phyloP scores from a whole-genome alignment of 2,888 invertebrate species.

The Eurois occulta region DNA sequence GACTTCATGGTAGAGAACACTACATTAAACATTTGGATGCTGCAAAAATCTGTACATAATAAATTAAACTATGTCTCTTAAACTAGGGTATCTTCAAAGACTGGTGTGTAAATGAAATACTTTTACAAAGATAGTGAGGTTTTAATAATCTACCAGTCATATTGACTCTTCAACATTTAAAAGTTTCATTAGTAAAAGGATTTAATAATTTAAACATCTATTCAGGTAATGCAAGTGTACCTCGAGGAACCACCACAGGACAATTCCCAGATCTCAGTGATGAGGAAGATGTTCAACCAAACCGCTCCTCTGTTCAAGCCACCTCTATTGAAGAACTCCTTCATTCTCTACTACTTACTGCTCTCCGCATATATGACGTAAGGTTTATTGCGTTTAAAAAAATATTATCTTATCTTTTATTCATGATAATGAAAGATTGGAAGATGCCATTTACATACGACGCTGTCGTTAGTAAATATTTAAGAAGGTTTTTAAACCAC shows the following conservation, averaged over 20 bases:
- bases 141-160: background rate
- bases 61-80: too few species aligned
- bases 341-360: constrained; percentile 81
- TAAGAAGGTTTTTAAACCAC: background rate
- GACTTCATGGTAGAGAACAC: too few species aligned
- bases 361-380: constrained; percentile 85
- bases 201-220: constrained; percentile 3
- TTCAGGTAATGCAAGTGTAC: constrained; percentile 75
- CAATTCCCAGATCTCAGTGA: constrained; percentile 66
- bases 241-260: constrained; percentile 72
- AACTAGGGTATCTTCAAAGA: too few species aligned
- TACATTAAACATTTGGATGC: too few species aligned
- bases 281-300: constrained; percentile 82
- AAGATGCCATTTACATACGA: background rate
- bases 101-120: too few species aligned
- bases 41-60: too few species aligned
- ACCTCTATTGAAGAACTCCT: constrained; percentile 80
- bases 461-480: background rate
- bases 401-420: background rate
- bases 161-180: background rate
- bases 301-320: constrained; percentile 82
- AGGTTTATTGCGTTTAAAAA: constrained; percentile 61
- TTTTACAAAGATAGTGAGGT: background rate
- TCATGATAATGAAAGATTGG: background rate
- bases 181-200: background rate